A percentile compares a stretch with the other conserved stretches of the same genome.
These are phyloP conservation scores for Galendromus occidentalis DNA, from an alignment of 1,140 invertebrate species.

Conservation along the genomic window DNA sequence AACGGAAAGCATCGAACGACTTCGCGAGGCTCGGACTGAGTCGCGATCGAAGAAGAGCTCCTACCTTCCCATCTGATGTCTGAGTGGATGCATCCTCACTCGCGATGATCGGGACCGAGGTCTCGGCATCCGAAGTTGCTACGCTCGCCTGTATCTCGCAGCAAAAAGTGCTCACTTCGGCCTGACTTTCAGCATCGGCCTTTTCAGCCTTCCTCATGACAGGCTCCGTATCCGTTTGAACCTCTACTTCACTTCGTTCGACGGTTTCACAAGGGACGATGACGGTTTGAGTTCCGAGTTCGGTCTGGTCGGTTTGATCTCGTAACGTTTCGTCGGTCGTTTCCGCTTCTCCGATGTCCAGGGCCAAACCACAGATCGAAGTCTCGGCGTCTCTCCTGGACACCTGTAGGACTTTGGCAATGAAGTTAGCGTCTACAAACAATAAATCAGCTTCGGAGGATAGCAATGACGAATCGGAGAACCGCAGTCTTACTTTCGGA, in stretches of 20 bases:
- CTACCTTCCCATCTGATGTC: neutral
- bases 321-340: neutral
- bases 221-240: neutral
- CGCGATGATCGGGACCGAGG: neutral
- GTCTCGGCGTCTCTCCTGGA: neutral
- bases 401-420: neutral
- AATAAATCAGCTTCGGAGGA: neutral
- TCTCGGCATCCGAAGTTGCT: neutral
- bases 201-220: neutral
- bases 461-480: neutral
- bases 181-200: neutral
- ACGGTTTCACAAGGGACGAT: neutral
- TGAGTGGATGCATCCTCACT: neutral
- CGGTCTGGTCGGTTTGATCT: neutral
- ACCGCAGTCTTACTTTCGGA: neutral
- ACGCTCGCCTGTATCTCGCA: neutral
- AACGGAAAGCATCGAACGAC: neutral
- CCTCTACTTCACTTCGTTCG: neutral
- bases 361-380: neutral
- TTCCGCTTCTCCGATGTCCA: too few species aligned
- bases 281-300: neutral
- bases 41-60: neutral
- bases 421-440: neutral
- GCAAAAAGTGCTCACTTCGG: neutral
- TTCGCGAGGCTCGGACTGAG: neutral